Evolutionary conservation across 2,113 vertebrate species (phyloP).

Genomic region (Chelonoidis abingdonii): DNA sequence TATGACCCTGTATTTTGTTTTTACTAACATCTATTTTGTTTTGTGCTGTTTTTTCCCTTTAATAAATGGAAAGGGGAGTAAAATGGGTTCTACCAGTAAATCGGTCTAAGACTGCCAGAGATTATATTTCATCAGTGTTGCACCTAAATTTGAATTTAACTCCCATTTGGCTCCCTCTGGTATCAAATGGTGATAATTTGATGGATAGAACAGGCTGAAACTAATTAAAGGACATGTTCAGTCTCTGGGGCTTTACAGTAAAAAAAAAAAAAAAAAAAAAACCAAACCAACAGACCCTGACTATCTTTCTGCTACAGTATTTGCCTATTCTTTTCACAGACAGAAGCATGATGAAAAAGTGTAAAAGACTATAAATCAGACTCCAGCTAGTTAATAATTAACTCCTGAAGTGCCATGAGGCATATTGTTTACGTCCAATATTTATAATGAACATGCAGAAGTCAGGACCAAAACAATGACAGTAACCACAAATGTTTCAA

Average conservation of each 20-base stretch:
- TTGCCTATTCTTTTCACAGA: not conserved
- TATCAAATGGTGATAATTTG: not conserved
- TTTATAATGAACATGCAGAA: not conserved
- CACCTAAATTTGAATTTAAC: constrained; percentile 19
- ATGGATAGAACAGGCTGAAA: constrained; percentile 25
- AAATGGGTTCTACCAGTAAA: not conserved
- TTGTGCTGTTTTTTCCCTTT: not conserved
- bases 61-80: not conserved
- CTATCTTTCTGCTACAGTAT: not conserved
- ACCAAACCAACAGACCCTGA: not conserved
- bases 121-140: constrained; percentile 12
- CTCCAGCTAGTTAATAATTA: not conserved
- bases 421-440: not conserved
- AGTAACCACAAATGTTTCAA: not conserved
- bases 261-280: not conserved
- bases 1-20: not conserved
- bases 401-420: not conserved
- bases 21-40: not conserved
- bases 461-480: not conserved
- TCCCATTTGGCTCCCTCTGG: not conserved
- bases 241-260: constrained; percentile 9
- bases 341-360: constrained; percentile 6
- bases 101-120: not conserved
- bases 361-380: constrained; percentile 7
- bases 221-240: not conserved